Conservation (phyloP, 2,888 invertebrate genomes). For the Halictus ligatus region DNA sequence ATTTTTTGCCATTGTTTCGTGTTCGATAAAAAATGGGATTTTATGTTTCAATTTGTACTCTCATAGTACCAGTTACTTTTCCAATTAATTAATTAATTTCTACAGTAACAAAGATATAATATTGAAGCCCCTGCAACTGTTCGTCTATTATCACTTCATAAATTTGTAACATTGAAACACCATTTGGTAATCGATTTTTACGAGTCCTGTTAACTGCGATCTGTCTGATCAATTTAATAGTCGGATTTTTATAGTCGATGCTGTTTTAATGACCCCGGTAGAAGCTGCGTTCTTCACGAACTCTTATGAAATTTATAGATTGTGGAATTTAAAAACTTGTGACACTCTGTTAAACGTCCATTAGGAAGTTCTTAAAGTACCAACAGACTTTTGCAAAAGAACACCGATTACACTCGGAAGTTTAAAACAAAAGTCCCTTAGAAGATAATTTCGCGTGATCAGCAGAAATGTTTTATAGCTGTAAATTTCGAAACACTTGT, state of each 20-base stretch:
- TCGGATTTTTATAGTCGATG: background rate
- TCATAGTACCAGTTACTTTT: background rate
- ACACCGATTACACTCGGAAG: conserved; percentile 1
- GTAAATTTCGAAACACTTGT: background rate
- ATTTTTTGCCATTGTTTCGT: background rate
- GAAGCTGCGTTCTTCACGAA: background rate
- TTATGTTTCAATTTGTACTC: background rate
- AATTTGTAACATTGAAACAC: background rate
- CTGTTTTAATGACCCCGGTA: background rate
- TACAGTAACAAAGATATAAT: background rate
- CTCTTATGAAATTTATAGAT: background rate
- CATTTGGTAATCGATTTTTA: background rate
- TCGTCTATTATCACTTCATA: background rate
- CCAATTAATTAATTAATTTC: background rate
- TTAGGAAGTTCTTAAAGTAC: background rate
- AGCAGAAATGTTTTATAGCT: background rate
- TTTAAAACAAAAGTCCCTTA: background rate
- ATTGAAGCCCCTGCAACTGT: background rate
- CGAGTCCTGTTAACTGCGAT: background rate
- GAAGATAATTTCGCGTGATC: background rate
- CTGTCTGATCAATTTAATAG: background rate
- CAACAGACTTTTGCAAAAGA: background rate
- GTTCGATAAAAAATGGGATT: background rate
- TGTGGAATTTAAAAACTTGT: background rate
- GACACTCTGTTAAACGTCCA: background rate